These are phyloP conservation scores for Rallus crepitans DNA, from an alignment of 2,797 vertebrate genomes.

Conservation along the genomic window DNA sequence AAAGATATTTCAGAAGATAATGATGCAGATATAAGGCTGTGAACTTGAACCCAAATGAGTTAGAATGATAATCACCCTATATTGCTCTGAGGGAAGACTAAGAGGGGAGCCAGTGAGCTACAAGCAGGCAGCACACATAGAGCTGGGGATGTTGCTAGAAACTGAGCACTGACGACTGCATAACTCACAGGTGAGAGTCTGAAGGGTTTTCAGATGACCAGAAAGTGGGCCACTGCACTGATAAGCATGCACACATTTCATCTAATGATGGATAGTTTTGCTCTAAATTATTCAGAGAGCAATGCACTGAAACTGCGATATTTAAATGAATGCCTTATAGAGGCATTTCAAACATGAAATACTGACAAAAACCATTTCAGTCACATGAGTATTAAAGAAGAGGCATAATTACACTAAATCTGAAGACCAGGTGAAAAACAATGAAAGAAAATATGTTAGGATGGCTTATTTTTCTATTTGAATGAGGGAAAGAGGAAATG, in stretches of 20 bases:
- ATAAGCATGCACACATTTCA: neutral
- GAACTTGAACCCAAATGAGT: neutral
- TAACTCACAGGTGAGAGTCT: neutral
- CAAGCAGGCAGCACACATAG: rapidly evolving
- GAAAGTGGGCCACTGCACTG: neutral
- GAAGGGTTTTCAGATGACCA: neutral
- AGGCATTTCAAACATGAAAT: neutral
- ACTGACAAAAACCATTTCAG: neutral
- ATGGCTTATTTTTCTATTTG: neutral
- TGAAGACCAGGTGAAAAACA: neutral
- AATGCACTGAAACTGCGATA: neutral
- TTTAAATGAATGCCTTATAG: neutral
- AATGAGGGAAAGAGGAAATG: neutral
- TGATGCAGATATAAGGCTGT: neutral
- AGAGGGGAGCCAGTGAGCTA: neutral
- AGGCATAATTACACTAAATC: neutral
- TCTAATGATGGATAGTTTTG: neutral
- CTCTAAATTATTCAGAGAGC: neutral
- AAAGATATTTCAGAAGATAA: neutral
- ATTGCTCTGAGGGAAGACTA: neutral
- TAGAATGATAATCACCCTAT: neutral
- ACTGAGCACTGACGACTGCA: neutral
- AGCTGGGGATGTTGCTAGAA: neutral
- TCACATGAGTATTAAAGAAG: neutral
- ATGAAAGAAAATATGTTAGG: neutral